Conservation (phyloP, 2,113 vertebrate genomes). For the Ornithorhynchus anatinus region DNA sequence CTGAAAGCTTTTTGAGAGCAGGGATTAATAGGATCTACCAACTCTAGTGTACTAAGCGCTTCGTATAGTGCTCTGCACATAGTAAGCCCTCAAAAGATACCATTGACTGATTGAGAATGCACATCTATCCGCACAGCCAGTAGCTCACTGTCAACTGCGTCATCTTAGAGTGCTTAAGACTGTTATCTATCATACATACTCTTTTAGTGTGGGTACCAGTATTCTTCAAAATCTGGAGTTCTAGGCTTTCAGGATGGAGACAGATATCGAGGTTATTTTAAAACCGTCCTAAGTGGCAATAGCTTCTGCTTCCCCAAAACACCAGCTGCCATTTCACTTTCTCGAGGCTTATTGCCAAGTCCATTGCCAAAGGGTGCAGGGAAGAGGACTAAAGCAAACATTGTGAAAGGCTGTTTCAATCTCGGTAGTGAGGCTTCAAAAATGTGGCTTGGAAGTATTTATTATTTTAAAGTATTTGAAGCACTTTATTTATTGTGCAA, state of each 20-base stretch:
- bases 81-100: too few relatives aligned
- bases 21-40: too few relatives aligned
- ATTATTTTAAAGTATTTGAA: constrained; percentile 1
- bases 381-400: not conserved
- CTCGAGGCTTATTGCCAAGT: not conserved
- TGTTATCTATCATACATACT: not conserved
- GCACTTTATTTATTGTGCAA: not conserved
- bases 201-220: not conserved
- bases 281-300: not conserved
- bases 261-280: not conserved
- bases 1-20: too few relatives aligned
- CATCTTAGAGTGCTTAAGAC: too few relatives aligned
- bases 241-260: too few relatives aligned
- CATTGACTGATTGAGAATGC: too few relatives aligned
- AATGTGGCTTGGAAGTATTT: not conserved
- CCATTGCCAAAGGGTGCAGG: not conserved
- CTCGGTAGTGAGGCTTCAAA: constrained; percentile 4
- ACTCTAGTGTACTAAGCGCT: too few relatives aligned
- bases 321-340: not conserved
- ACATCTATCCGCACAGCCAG: too few relatives aligned
- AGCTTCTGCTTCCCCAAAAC: not conserved
- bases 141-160: too few relatives aligned
- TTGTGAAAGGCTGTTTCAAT: constrained; percentile 6
- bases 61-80: too few relatives aligned
- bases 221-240: not conserved